Evolutionary conservation across 2,888 invertebrate species (phyloP).

Genomic region (Dysmachus trigonus): DNA sequence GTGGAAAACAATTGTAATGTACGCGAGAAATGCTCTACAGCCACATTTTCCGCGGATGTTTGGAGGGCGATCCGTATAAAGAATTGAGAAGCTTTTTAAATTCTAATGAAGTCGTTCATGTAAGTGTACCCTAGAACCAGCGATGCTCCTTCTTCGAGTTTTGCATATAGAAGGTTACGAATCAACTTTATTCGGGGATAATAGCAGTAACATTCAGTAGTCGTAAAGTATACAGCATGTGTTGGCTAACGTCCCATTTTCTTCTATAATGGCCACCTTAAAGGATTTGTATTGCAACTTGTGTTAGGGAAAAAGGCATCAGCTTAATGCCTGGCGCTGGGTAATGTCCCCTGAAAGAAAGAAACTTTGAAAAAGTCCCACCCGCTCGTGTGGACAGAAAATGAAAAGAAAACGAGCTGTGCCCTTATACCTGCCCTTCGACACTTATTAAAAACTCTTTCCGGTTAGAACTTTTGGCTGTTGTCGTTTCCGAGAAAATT

Average conservation of each 20-base stretch:
- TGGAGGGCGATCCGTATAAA: neutral
- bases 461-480: neutral
- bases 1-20: neutral
- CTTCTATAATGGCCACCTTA: neutral
- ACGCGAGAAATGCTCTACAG: neutral
- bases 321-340: neutral
- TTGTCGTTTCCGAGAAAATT: neutral
- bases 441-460: neutral
- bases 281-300: neutral
- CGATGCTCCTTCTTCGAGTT: neutral
- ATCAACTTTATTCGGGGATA: neutral
- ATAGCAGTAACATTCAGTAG: neutral
- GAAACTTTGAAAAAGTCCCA: neutral
- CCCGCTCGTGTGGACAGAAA: neutral
- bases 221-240: neutral
- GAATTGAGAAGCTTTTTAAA: neutral
- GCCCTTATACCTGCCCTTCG: neutral
- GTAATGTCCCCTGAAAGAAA: neutral
- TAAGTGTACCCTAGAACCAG: neutral
- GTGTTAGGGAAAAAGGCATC: neutral
- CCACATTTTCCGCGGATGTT: neutral
- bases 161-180: neutral
- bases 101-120: neutral
- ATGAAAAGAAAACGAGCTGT: neutral
- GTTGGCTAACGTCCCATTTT: neutral